phyloP scores from a whole-genome alignment of 2,888 invertebrate genomes.

The Megalurothrips usitatus region DNA sequence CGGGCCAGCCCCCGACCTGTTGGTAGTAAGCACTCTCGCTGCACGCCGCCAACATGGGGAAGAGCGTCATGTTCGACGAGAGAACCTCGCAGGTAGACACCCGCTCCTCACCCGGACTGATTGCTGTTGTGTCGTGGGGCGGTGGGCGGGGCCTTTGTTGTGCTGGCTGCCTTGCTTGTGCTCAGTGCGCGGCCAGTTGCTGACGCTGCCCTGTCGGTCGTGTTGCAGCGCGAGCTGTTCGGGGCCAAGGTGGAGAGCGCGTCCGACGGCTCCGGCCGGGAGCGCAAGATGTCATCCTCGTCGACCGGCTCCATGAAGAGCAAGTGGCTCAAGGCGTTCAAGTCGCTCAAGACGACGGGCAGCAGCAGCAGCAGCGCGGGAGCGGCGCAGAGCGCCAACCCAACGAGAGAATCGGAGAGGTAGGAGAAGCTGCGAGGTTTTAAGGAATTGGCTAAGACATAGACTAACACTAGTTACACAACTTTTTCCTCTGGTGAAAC shows the following conservation, averaged over 20 bases:
- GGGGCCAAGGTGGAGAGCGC: conserved; percentile 66
- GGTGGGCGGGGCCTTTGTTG: too few relatives aligned
- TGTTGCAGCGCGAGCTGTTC: conserved; percentile 77
- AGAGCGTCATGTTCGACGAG: conserved; percentile 14
- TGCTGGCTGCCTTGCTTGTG: too few relatives aligned
- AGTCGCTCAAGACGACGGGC: conserved; percentile 77
- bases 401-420: conserved; percentile 56
- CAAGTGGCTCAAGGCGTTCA: conserved; percentile 96
- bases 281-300: conserved; percentile 79
- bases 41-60: conserved; percentile 3
- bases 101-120: too few relatives aligned
- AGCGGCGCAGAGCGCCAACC: background rate
- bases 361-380: conserved; percentile 38
- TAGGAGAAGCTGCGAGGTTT: conserved; percentile 44
- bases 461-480: too few relatives aligned
- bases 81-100: background rate
- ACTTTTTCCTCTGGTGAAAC: too few relatives aligned
- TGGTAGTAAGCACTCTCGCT: background rate
- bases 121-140: too few relatives aligned
- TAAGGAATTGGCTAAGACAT: too few relatives aligned
- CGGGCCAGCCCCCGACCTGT: background rate
- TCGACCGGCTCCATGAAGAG: conserved; percentile 89
- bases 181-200: background rate
- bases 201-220: conserved; percentile 38
- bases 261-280: conserved; percentile 56